Percentiles rank a stretch among this genome's conserved stretches.
Conservation (phyloP, 2,113 vertebrate species). For the Petromus typicus region DNA sequence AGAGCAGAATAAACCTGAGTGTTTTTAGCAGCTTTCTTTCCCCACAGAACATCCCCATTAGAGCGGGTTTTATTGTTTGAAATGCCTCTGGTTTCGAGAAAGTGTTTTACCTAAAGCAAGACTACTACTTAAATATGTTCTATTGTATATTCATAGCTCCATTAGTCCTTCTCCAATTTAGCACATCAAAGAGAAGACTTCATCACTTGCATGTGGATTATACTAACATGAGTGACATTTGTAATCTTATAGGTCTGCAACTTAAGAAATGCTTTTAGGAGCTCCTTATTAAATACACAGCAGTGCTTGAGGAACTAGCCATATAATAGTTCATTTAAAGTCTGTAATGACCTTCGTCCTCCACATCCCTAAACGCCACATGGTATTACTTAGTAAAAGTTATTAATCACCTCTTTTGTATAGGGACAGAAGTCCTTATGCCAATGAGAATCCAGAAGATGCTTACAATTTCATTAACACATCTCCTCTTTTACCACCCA, state of each 20-base stretch:
- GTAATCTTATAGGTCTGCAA: conserved; percentile 93
- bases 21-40: conserved; percentile 81
- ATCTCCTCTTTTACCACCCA: conserved; percentile 61
- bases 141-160: conserved; percentile 95
- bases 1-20: conserved; percentile 81
- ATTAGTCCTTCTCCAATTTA: conserved; percentile 93
- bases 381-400: conserved; percentile 86
- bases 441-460: conserved; percentile 78
- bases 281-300: conserved; percentile 89
- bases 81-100: conserved; percentile 90
- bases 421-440: conserved; percentile 81
- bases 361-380: conserved; percentile 86
- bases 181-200: conserved; percentile 95
- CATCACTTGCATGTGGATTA: conserved; percentile 94
- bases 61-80: conserved; percentile 87
- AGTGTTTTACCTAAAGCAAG: conserved; percentile 93
- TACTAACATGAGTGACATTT: conserved; percentile 92
- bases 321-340: conserved; percentile 92
- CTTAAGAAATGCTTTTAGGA: conserved; percentile 92
- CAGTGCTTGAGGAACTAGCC: conserved; percentile 86
- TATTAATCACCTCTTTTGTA: conserved; percentile 87
- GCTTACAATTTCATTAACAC: conserved; percentile 73
- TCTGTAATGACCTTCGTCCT: conserved; percentile 87
- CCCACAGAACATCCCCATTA: conserved; percentile 82
- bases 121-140: conserved; percentile 93